Conservation (phyloP, 2,113 vertebrate species). For the Lucifuga dentata region DNA sequence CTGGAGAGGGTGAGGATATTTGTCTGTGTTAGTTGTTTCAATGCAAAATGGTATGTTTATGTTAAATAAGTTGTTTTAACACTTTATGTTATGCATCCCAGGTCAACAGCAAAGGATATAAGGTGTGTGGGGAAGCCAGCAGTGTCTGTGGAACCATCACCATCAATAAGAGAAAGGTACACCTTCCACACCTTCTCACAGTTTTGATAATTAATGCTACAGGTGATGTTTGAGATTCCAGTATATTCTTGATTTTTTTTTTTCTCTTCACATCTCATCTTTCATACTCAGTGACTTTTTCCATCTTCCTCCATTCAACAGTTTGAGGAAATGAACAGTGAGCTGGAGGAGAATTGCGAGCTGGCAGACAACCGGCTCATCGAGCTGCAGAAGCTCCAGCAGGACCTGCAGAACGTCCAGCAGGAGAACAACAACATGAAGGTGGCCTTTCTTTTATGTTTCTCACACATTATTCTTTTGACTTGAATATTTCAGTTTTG, state of each 20-base stretch:
- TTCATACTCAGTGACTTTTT: not conserved
- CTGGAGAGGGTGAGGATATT: conserved; percentile 86
- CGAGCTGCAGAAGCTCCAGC: conserved; percentile 92
- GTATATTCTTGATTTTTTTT: not conserved
- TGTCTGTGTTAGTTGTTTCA: not conserved
- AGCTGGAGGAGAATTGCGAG: conserved; percentile 95
- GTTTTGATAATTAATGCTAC: not conserved
- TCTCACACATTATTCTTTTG: not conserved
- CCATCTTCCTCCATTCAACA: conserved; percentile 33
- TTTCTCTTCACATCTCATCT: not conserved
- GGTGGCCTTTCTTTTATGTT: conserved; percentile 69
- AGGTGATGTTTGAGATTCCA: not conserved
- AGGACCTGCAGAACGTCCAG: conserved; percentile 91
- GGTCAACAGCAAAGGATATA: conserved; percentile 99
- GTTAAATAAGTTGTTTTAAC: not conserved
- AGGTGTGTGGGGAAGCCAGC: conserved; percentile 96
- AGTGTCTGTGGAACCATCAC: conserved; percentile 97
- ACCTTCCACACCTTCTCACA: not conserved
- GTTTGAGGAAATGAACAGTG: conserved; percentile 98
- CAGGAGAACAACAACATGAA: conserved; percentile 93
- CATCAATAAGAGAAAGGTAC: conserved; percentile 95
- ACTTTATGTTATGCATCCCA: conserved; percentile 54
- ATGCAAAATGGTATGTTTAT: not conserved
- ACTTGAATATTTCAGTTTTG: no score
- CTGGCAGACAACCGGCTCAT: conserved; percentile 91